Base-by-base conservation (phyloP, 1,140 invertebrate species). In the Ylistrum balloti region DNA sequence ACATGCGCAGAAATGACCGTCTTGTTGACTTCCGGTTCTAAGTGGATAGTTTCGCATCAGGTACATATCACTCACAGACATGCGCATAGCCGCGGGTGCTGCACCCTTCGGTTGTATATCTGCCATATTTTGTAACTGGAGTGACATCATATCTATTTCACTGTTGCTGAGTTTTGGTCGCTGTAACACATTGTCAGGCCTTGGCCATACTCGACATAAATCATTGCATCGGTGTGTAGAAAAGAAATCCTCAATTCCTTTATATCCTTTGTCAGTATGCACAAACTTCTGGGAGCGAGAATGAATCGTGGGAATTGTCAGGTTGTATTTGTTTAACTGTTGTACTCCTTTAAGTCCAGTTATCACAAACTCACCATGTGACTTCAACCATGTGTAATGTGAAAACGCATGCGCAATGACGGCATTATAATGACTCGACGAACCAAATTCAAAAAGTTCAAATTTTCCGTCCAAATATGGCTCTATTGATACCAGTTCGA, bases 171-270 rank as follows among this genome's bases (percentile, higher is more conserved):
- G 74, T 33, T 90, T 85, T 11, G 88, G 33, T 22, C 86, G 87
- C 5, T 85, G 34, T 15, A 74, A 33, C 17, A 88, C 87, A 13
- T 88, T 86, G 28, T 90, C 91, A 33, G 89, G 89, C 28, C 89
- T 34, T 17, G 87, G 88, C 34, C 86, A 88, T 33, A 87, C 45
- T 34, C 89, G 45, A 56, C 92, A 93, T 74, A 93, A 86, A n/a
- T 91, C 86, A 38, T 92, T 93, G 41, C 92, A 93, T 33, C 90
- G 89, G 41, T 93, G 92, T 33, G 89, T 89, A 28, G 89, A 33
- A 48, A 93, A 91, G 56, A 93, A 93, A 34, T 88, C 89, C 74
- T 89, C 89, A 32, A 93, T 93, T 11, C 91, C 91, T 32, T 85
- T 89, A 48, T 87, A 28, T 11, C 92, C 92, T 33, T 48, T 20